phyloP scores from a whole-genome alignment of 2,113 vertebrate species.

The Scortum barcoo region DNA sequence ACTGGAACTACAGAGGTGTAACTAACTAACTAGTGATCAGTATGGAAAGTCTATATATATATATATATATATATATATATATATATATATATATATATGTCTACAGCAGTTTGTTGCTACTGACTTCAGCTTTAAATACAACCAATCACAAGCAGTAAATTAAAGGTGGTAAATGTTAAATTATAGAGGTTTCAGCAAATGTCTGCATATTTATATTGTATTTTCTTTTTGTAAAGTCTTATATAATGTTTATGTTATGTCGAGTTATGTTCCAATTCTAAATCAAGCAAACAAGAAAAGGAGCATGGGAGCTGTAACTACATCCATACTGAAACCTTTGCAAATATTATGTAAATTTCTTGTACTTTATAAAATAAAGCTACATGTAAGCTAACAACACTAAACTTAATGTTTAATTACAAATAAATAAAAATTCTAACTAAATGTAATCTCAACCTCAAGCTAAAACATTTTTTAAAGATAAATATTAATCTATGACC shows the following conservation, averaged over 20 bases:
- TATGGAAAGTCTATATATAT: not conserved
- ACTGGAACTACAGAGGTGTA: not conserved
- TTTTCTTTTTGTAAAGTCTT: not conserved
- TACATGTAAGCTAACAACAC: not conserved
- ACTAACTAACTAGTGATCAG: conserved; percentile 7
- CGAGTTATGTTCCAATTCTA: not conserved
- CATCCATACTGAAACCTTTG: not conserved
- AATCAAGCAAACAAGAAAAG: not conserved
- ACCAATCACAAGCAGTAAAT: not conserved
- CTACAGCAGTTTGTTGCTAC: not conserved
- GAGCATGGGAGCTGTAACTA: not conserved
- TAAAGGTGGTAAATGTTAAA: not conserved
- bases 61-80: too few species aligned
- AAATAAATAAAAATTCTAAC: not conserved
- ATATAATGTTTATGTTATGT: not conserved
- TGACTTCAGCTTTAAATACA: not conserved
- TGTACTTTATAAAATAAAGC: not conserved
- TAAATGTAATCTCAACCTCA: not conserved
- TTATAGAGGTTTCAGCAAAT: not conserved
- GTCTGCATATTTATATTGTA: not conserved
- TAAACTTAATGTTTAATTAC: not conserved
- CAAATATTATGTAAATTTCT: not conserved
- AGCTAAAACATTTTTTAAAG: not conserved
- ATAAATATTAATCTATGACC: not conserved
- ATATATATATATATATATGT: not conserved